Evolutionary conservation across 2,113 vertebrate genomes (phyloP), one percentile per base, ranked within the genome.

Genomic region (Nothoprocta pentlandii): DNA sequence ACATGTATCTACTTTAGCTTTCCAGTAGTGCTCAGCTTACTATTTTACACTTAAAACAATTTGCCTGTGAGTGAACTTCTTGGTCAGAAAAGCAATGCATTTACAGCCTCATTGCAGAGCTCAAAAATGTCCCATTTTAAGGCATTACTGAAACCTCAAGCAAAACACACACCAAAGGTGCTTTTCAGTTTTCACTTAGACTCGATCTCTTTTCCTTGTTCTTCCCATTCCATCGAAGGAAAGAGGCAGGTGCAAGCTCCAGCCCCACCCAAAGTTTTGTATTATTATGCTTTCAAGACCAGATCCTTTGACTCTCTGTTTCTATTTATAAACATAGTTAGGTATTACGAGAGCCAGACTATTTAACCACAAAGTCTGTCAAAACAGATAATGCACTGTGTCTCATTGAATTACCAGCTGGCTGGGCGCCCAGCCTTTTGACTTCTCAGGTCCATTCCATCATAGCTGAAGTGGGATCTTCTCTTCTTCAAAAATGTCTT

Each of bases 311-410:
- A 94, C n/a, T 94, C 58, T 90, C 78, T 4, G 86, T 67, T 93
- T 94, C 88, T 94, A 94, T 94, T 95, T 94, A 96, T 84, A 93
- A 85, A 92, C 61, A 92, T 6, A 87, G 71, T 88, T 87, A 88
- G 91, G 62, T 81, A 93, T 92, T 94, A 79, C 47, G 81, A 94
- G 16, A 89, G 36, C 34, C 77, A 95, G 91, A 78, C 89, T 81
- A 85, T 74, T 96, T 96, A 96, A 76, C 92, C 58, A 76, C 36
- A 62, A 94, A 92, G 89, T 81, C 86, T 96, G 95, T 92, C 83
- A 94, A 95, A 96, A 90, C 3, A 87, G 42, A 92, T 91, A 85
- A 95, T n/a, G 42, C 62, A 93, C 62, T 87, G 85, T 88, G 82
- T 93, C 91, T 96, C 80, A 66, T 66, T 90, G 92, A 92, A 92